Conservation (phyloP, 2,888 invertebrate genomes). For the Cyclophora albipunctata region DNA sequence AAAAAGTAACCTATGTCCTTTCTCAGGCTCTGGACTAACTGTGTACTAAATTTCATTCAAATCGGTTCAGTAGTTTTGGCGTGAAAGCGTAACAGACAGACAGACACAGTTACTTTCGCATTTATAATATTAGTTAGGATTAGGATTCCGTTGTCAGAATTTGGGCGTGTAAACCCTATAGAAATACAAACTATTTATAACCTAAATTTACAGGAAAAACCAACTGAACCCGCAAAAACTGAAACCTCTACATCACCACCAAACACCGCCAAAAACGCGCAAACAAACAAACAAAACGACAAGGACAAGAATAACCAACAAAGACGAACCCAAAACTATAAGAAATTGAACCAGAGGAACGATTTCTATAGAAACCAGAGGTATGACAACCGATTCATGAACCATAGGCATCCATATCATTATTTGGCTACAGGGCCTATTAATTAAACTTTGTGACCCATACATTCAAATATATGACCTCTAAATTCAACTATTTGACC, state of each 20-base stretch:
- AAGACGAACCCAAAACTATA: slow-evolving; percentile 55
- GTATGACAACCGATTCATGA: slow-evolving; percentile 60
- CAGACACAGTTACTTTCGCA: too few species aligned
- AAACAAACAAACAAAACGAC: slow-evolving; percentile 18
- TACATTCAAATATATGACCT: too few species aligned
- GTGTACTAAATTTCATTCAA: too few species aligned
- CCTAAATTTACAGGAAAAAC: background rate
- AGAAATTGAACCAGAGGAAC: slow-evolving; percentile 49
- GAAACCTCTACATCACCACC: background rate
- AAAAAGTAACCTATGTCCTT: too few species aligned
- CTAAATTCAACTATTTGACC: too few species aligned
- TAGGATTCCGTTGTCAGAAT: too few species aligned
- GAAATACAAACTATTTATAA: too few species aligned
- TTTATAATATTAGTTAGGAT: too few species aligned
- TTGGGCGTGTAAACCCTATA: too few species aligned
- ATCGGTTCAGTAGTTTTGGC: too few species aligned
- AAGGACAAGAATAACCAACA: slow-evolving; percentile 44
- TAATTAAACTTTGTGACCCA: slow-evolving; percentile 34
- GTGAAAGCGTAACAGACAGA: too few species aligned
- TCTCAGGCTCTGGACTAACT: too few species aligned
- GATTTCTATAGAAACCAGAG: slow-evolving; percentile 64
- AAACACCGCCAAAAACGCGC: slow-evolving; percentile 18
- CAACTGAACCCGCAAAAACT: slow-evolving; percentile 24
- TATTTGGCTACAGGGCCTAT: slow-evolving; percentile 69
- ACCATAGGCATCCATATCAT: slow-evolving; percentile 57